These are phyloP conservation scores for Dolichotis patagonum DNA, from an alignment of 2,113 vertebrate species.

Conservation along the genomic window DNA sequence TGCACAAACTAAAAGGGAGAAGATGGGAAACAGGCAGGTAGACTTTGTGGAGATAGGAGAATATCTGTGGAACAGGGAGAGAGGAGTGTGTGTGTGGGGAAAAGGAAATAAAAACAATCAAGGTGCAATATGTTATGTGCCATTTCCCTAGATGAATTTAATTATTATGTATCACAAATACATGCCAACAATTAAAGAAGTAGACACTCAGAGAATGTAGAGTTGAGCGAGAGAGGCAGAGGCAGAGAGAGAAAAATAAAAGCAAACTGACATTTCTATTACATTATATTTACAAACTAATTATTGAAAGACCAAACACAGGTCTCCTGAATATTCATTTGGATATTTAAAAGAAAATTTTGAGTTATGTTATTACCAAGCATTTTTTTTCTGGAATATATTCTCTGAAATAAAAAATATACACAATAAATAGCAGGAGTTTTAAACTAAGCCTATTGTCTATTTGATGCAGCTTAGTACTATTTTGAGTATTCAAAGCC, in stretches of 20 bases:
- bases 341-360: neutral
- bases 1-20: neutral
- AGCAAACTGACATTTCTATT: neutral
- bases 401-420: constrained; percentile 9
- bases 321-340: neutral
- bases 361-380: neutral
- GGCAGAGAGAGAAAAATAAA: neutral
- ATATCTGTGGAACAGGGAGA: neutral
- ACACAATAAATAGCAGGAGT: neutral
- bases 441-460: neutral
- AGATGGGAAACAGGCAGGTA: neutral
- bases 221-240: neutral
- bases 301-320: neutral
- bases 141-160: neutral
- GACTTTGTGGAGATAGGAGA: neutral
- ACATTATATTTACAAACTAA: neutral
- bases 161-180: neutral
- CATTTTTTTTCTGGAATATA: constrained; percentile 41
- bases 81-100: neutral
- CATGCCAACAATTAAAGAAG: neutral
- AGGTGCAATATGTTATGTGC: neutral
- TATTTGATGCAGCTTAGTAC: neutral
- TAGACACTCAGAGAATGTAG: neutral
- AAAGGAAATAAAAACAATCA: neutral
- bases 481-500: neutral